Evolutionary conservation across 2,888 invertebrate species (phyloP), one percentile per base, ranked within the genome.

Genomic region (Tachina lurida): DNA sequence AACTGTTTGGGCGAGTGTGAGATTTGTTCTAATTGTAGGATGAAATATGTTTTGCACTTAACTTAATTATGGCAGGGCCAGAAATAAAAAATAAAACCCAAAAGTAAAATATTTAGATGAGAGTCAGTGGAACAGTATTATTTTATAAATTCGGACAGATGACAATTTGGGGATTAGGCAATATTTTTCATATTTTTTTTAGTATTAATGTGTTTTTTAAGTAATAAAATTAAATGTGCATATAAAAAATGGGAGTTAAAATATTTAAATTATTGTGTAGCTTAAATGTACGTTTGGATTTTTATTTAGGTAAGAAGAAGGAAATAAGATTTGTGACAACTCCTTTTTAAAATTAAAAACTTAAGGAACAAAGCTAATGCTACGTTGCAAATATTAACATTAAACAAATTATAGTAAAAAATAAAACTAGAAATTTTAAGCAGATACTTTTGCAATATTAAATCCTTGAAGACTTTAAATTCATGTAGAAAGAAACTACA

Each of bases 11-110:
- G 15, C 17, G 60, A 65, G 78, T 85, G 85, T 85, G 85, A 78
- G 85, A 82, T 82, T 75, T 86, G 45, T 79, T 43, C 76, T 79
- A 86, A 82, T 86, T 86, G 58, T 67, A 19, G 85, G 85, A 86
- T 86, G 60, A 82, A 87, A 87, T 84, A 87, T 88, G 86, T 79
- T 87, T 65, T 81, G 79, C 87, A 87, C 85, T 87, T 85, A 83
- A 82, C 85, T 87, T 88, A 88, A 88, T 88, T 88, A 87, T 83
- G 70, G 60, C 52, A 62, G 54, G 10, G 47, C 60, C 49, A 65
- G 58, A 47, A 58, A 54, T 39, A 12, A 75, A 60, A 75, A 45
- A 65, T 13, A 12, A 65, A 15, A 43, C 13, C 10, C 1, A 41
- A 49, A 22, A 58, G 15, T 13, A 45, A 71, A 78, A 17, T 31